Base-by-base conservation (phyloP, 2,888 invertebrate species). In the Strigamia crassipes region DNA sequence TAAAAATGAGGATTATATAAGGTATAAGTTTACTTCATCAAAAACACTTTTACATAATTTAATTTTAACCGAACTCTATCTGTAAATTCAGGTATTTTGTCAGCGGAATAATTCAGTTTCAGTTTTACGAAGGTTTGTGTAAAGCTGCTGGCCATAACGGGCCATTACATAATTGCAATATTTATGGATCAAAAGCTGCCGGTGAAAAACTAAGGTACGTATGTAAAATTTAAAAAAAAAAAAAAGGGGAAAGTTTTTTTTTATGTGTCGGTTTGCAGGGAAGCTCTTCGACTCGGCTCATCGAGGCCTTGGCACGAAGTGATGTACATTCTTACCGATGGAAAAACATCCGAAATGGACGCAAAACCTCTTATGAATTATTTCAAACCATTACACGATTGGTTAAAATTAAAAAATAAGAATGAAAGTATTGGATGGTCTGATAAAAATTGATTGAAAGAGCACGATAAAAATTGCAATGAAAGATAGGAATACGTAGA, bases 91-190 rank as follows among this genome's bases (percentile, higher is more conserved):
- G 97, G 89, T 97, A 97, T 89, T 97, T 96, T 89, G 94, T 97
- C 84, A 94, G 94, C 86, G 94, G 94, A 9, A 91, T 97, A 13
- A 91, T 97, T n/a, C 97, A 97, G 90, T 97, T 97, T 90, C 97
- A 97, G 89, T 92, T 97, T 82, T 94, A 96, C 89, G 91, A 95
- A 41, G 91, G 95, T 0, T 89, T 97, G 84, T 97, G 97, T 85
- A 87, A 91, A 82, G 92, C 93, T 0, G 93, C 96, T 0, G 93
- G 94, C 0, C 94, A 96, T 88, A 94, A 93, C 88, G 92, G 92
- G 83, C 92, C 92, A 0, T 90, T 97, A 66, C 95, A 97, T 89
- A 94, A 94, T 86, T 97, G 97, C 88, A 96, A 97, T 88, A 93
- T 97, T 86, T 96, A 96, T 89, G 89, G 94, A 81, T 95, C 94